These are phyloP conservation scores for Drosophila suboccidentalis DNA, from an alignment of 2,888 invertebrate genomes.

Conservation along the genomic window DNA sequence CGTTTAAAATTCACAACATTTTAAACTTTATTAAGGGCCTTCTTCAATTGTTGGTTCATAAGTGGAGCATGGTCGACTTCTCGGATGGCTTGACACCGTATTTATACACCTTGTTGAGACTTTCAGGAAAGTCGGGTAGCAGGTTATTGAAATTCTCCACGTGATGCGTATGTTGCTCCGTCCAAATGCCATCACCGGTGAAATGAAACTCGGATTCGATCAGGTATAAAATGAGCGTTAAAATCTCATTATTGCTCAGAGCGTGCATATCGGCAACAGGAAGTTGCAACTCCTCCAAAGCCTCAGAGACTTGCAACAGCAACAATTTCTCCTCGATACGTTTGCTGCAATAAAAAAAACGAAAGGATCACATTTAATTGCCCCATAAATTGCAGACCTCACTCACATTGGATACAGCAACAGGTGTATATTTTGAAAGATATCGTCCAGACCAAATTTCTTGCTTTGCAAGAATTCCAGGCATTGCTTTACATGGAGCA, in stretches of 20 bases:
- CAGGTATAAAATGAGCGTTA: slow-evolving; percentile 90
- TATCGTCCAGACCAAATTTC: slow-evolving; percentile 87
- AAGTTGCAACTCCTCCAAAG: slow-evolving; percentile 73
- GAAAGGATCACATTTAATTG: background rate
- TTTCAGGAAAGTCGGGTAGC: slow-evolving; percentile 84
- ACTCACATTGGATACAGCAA: slow-evolving; percentile 90
- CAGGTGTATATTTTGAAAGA: slow-evolving; percentile 88
- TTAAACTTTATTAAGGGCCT: background rate
- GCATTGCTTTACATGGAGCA: slow-evolving; percentile 88
- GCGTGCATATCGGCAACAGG: slow-evolving; percentile 70
- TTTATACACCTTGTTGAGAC: slow-evolving; percentile 81
- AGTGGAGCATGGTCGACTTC: slow-evolving; percentile 47
- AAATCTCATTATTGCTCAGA: slow-evolving; percentile 86
- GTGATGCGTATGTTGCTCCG: slow-evolving; percentile 83
- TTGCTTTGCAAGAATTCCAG: slow-evolving; percentile 87
- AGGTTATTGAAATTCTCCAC: slow-evolving; percentile 85
- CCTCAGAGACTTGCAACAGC: slow-evolving; percentile 67
- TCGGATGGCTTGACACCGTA: slow-evolving; percentile 80
- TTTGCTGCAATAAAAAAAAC: slow-evolving; percentile 70
- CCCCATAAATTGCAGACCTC: rapidly evolving
- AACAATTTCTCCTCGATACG: slow-evolving; percentile 83
- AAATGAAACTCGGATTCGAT: slow-evolving; percentile 91
- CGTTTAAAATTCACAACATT: background rate
- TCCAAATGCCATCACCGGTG: slow-evolving; percentile 91
- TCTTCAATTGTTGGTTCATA: slow-evolving; percentile 25